Base-by-base conservation (phyloP, 2,113 vertebrate species). In the Morone chrysops region DNA sequence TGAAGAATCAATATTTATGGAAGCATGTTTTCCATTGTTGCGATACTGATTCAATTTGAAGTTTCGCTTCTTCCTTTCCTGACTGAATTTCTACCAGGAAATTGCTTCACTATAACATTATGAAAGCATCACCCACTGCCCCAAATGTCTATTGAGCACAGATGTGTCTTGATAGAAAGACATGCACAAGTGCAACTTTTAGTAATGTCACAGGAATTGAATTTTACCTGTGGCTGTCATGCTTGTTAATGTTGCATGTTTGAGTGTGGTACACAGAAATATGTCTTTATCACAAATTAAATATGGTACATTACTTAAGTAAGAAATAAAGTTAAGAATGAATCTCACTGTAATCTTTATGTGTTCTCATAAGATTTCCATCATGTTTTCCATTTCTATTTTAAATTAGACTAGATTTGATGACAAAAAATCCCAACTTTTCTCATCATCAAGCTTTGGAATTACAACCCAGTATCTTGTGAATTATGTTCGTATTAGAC, bases 1-100 rank as follows among this genome's bases (percentile, higher is more conserved):
- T 83, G 36, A 70, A 78, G 50, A 91, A 91, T 92, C 90, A 82
- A 91, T 93, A 92, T 85, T 75, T 82, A 89, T 89, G 78, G 83
- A 86, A 86, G 82, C 75, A 77, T 83, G 85, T 90, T 87, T 92
- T 82, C 80, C 79, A 82, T 81, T 86, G 82, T 83, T 87, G 82
- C 73, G 63, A 83, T 80, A 60, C 81, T 90, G 87, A 93, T 92
- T 92, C 61, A 78, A 87, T 93, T 90, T 87, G 6, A 82, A 78
- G 62, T 85, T 87, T 76, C 14, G 67, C 54, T 78, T 87, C 61
- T 57, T 73, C 70, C 59, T 77, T 31, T 82, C 83, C 80, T 85
- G 83, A 86, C 77, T 79, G 68, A 57, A 89, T 61, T 89, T 91
- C 70, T 74, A 73, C 40, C 70, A 72, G 70, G 82, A 78, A 92